These are phyloP conservation scores for Struthio camelus DNA, from an alignment of 2,113 vertebrate genomes.

Conservation along the genomic window DNA sequence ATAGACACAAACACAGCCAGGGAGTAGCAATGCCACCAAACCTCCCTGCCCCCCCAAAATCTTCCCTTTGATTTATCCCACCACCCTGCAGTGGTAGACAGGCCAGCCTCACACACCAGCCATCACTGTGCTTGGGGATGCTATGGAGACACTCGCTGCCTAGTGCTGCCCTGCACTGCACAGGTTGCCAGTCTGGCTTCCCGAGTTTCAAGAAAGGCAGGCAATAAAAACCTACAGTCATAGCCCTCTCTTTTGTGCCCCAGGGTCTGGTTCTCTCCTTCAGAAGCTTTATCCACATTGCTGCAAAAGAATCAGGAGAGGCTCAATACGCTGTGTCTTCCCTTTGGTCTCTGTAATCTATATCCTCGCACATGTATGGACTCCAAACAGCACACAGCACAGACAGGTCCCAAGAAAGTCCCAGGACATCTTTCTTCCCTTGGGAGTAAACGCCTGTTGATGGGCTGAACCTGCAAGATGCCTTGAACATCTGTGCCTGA, in stretches of 20 bases:
- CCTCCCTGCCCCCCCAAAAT: not conserved
- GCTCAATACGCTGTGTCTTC: no score
- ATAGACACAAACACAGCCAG: not conserved
- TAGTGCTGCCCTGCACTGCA: no score
- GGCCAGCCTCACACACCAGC: constrained; percentile 5
- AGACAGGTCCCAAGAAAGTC: not conserved
- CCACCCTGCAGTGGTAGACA: not conserved
- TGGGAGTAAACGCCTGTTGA: not conserved
- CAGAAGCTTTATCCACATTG: no score
- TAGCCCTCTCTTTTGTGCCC: no score
- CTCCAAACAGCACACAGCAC: not conserved
- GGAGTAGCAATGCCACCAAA: not conserved
- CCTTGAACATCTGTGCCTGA: not conserved
- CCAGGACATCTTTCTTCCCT: not conserved
- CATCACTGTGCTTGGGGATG: not conserved
- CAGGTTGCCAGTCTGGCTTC: no score
- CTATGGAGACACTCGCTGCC: not conserved
- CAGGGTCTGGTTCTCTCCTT: no score
- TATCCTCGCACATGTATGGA: fast-evolving
- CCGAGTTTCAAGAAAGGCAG: no score
- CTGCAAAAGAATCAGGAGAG: no score
- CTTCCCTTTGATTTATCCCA: not conserved
- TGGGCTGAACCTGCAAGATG: not conserved
- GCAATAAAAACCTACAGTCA: no score
- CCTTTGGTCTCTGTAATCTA: not conserved